phyloP scores from a whole-genome alignment of 1,140 invertebrate species.

The Psix sp. region DNA sequence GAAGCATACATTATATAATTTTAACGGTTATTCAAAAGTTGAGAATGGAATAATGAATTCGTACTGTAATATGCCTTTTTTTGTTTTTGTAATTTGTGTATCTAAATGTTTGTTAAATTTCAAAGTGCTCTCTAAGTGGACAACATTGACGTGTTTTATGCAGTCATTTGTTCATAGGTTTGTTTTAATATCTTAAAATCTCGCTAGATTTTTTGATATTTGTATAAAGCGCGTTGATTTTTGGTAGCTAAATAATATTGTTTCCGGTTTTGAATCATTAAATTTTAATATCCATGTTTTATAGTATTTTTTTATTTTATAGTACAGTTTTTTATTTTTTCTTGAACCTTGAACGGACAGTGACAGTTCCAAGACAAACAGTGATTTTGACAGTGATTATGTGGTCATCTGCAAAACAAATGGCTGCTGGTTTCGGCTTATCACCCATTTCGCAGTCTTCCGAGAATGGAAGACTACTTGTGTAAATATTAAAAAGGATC shows the following conservation, averaged over 20 bases:
- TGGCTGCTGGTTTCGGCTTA: slow-evolving; percentile 1
- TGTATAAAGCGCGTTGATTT: too few relatives aligned
- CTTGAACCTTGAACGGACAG: neutral
- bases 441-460: slow-evolving; percentile 10
- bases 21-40: slow-evolving; percentile 26
- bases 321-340: neutral
- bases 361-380: too few relatives aligned
- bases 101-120: slow-evolving; percentile 33
- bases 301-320: slow-evolving; percentile 10
- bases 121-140: slow-evolving; percentile 31
- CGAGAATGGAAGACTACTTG: neutral
- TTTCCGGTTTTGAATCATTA: slow-evolving; percentile 33
- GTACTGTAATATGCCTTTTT: slow-evolving; percentile 16
- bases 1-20: slow-evolving; percentile 43
- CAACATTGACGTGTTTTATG: slow-evolving; percentile 23
- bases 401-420: slow-evolving; percentile 38
- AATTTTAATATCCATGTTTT: slow-evolving; percentile 25
- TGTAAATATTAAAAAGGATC: slow-evolving; percentile 20
- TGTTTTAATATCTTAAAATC: slow-evolving; percentile 7
- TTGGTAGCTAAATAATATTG: slow-evolving; percentile 31
- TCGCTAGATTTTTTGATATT: neutral
- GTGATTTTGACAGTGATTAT: slow-evolving; percentile 12
- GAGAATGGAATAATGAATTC: slow-evolving; percentile 33
- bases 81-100: slow-evolving; percentile 31
- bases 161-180: neutral